Evolutionary conservation across 37 sponge, comb jelly and placozoan species (phyloP), one percentile per base, ranked within the genome.

Genomic region (Spongia lamella): DNA sequence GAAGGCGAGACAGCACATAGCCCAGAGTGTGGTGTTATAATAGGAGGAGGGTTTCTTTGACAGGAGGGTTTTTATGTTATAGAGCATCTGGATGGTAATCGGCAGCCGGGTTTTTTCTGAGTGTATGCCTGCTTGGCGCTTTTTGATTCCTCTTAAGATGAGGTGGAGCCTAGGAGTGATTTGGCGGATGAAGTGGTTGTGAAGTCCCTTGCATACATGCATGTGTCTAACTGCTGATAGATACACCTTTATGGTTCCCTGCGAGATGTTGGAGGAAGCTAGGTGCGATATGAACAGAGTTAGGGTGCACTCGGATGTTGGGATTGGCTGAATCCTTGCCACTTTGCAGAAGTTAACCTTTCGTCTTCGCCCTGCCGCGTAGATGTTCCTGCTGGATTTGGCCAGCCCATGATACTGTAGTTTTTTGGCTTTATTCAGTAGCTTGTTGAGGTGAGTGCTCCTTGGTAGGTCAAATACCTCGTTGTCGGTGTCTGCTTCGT

Each of bases 381-480:
- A 73, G 3, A 59, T 34, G 1, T 59, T 34, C 27, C 61, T 61
- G 21, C 63, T 57, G 26, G 76, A 75, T 1, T 15, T 54, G 5
- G 62, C 76, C 43, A 75, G 63, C 1, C 76, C 76, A 24, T 75
- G n/a, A n/a, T n/a, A n/a, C n/a, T n/a, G n/a, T n/a, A n/a, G n/a
- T n/a, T n/a, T n/a, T n/a, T n/a, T n/a, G n/a, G n/a, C n/a, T n/a
- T n/a, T n/a, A n/a, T n/a, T n/a, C n/a, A n/a, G n/a, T n/a, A n/a
- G n/a, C n/a, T n/a, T n/a, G n/a, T n/a, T n/a, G n/a, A n/a, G n/a
- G n/a, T n/a, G n/a, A n/a, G n/a, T n/a, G n/a, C n/a, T n/a, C n/a
- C n/a, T n/a, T n/a, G n/a, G n/a, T n/a, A n/a, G n/a, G n/a, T n/a
- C n/a, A n/a, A n/a, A n/a, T n/a, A n/a, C n/a, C n/a, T n/a, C n/a